A percentile compares a stretch with the other conserved stretches of the same genome.
phyloP scores from a whole-genome alignment of 2,797 vertebrate species.

The Nasua narica region DNA sequence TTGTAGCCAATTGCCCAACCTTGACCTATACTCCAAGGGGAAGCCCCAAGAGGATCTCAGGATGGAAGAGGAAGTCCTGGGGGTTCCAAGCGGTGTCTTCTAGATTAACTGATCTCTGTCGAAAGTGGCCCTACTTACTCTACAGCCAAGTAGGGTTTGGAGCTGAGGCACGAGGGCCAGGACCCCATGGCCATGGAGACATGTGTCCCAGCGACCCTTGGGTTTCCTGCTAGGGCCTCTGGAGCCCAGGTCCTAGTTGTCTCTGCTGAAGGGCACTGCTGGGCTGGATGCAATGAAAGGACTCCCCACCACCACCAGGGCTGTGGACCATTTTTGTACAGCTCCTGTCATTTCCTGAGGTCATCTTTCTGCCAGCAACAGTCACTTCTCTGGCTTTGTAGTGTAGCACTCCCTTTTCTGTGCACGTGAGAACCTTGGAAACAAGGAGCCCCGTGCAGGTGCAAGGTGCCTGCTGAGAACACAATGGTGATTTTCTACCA shows the following conservation, averaged over 20 bases:
- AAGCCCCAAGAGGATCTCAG: neutral
- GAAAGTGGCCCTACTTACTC: neutral
- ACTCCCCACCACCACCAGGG: neutral
- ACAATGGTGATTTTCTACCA: neutral
- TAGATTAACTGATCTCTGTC: neutral
- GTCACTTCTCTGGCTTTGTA: neutral
- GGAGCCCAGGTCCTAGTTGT: neutral
- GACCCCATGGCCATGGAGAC: neutral
- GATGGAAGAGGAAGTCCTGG: neutral
- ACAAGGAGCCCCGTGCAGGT: neutral
- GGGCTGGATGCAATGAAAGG: neutral
- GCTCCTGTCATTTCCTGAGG: neutral
- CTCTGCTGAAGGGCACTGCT: neutral
- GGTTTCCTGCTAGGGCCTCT: neutral
- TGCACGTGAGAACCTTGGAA: neutral
- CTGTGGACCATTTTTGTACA: neutral
- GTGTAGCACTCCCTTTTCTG: neutral
- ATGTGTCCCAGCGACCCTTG: neutral
- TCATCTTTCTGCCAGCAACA: neutral
- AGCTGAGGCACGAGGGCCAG: neutral
- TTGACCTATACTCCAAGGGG: neutral
- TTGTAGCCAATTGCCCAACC: neutral
- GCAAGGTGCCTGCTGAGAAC: neutral
- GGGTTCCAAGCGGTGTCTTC: neutral
- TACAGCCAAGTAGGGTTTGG: neutral